phyloP scores from a whole-genome alignment of 2,113 vertebrate genomes.

The Chamaea fasciata region DNA sequence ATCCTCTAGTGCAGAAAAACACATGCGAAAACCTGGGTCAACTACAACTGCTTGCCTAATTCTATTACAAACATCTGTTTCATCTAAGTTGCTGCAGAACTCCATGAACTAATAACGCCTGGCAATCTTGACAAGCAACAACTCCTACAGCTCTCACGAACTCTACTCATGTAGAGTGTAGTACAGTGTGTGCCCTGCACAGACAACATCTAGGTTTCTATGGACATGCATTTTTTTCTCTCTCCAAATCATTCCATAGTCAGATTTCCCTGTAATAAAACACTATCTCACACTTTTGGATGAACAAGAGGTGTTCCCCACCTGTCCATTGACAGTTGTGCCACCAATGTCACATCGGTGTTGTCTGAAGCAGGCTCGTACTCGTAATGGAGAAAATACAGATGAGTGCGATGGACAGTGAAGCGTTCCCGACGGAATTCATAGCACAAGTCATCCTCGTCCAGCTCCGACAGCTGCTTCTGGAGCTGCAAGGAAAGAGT shows the following conservation, averaged over 20 bases:
- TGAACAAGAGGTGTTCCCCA: conserved; percentile 21
- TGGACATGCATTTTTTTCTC: not conserved
- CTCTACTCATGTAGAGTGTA: not conserved
- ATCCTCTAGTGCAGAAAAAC: not conserved
- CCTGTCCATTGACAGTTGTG: conserved; percentile 99
- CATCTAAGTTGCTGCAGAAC: not conserved
- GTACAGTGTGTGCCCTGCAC: not conserved
- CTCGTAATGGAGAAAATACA: conserved; percentile 96
- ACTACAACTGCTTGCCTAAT: not conserved
- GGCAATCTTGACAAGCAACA: not conserved
- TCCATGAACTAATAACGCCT: not conserved
- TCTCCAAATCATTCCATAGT: not conserved
- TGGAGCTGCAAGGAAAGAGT: conserved; percentile 81
- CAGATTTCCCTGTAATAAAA: not conserved
- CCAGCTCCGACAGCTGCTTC: conserved; percentile 93
- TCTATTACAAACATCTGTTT: not conserved
- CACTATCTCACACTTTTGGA: accelerated
- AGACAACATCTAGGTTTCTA: not conserved
- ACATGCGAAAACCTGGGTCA: not conserved
- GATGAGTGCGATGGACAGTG: conserved; percentile 94
- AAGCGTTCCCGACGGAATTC: conserved; percentile 95
- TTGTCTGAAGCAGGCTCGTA: conserved; percentile 81
- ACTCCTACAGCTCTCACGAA: not conserved
- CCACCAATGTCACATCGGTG: conserved; percentile 92
- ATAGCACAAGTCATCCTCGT: conserved; percentile 95